Evolutionary conservation across 2,113 vertebrate genomes (phyloP), one percentile per base, ranked within the genome.

Genomic region (Gymnarchus niloticus): DNA sequence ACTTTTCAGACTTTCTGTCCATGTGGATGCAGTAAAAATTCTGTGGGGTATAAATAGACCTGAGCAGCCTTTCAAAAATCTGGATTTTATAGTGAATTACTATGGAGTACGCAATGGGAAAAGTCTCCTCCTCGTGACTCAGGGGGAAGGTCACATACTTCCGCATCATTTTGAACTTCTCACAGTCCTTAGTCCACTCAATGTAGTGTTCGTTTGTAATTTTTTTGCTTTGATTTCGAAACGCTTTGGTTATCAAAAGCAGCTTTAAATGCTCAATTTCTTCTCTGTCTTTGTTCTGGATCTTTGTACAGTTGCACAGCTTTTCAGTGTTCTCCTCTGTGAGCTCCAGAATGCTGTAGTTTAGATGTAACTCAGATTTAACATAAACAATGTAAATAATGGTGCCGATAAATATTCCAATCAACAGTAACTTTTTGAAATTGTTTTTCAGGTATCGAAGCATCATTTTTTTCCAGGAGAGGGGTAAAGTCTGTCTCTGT

Each of bases 81-180:
- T 94, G 91, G 49, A 93, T 88, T 93, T 96, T 98, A 86, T 98
- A 96, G 90, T 98, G 95, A 85, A 96, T 93, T 52, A 98, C 95
- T 49, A 99, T 93, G 0, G 97, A 97, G 84, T 96, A 98, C 10
- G 97, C 97, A 76, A 98, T 92, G 1, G 96, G 97, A 89, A 97
- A 98, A 51, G 91, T 91, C 4, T 91, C 92, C 88, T 98, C 97
- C 88, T 98, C 96, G 4, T 87, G 88, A 84, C 95, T 98, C 9
- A 97, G 91, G 0, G 96, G 93, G 49, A 96, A 92, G 6, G 90
- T 85, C 54, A 97, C 84, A 73, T 98, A 99, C 41, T 96, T 97
- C 82, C 95, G 95, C 0, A n/a, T 91, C 85, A 83, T 93, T 77
- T 91, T 92, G 90, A 97, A 98, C 17, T 90, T 86, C 86, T 88